These are phyloP conservation scores for Forpus xanthops DNA, from an alignment of 2,797 vertebrate species.

Conservation along the genomic window DNA sequence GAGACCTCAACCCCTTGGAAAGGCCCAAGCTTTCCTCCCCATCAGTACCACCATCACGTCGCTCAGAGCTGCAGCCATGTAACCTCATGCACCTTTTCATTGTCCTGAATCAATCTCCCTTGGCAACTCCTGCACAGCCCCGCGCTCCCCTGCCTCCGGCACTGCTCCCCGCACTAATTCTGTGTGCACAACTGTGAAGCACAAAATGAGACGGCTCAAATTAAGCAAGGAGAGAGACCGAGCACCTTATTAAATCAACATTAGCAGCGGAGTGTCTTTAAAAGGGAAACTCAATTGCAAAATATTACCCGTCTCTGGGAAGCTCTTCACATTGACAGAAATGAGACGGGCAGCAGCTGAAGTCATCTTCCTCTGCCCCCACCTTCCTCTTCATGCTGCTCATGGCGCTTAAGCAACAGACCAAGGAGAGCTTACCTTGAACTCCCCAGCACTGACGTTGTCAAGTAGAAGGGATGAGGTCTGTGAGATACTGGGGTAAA, in stretches of 20 bases:
- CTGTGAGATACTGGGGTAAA: background rate
- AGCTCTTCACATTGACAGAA: slow-evolving; percentile 29
- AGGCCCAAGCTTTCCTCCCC: slow-evolving; percentile 1
- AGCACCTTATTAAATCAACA: slow-evolving; percentile 79
- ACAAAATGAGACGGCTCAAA: slow-evolving; percentile 79
- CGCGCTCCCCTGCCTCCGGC: slow-evolving; percentile 16
- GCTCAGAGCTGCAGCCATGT: background rate
- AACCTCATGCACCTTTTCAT: slow-evolving; percentile 54
- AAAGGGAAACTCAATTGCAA: slow-evolving; percentile 61
- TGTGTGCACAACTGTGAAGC: slow-evolving; percentile 75
- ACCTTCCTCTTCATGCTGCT: background rate
- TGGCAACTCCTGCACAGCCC: slow-evolving; percentile 50
- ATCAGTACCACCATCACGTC: slow-evolving; percentile 24
- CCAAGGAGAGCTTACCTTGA: background rate
- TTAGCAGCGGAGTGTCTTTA: slow-evolving; percentile 70
- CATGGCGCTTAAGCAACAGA: background rate
- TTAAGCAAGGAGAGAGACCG: slow-evolving; percentile 64
- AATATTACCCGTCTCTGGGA: slow-evolving; percentile 62
- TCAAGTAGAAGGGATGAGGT: background rate
- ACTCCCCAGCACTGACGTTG: background rate
- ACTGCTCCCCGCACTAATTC: slow-evolving; percentile 68
- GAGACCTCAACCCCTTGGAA: slow-evolving; percentile 9
- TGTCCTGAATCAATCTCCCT: slow-evolving; percentile 60
- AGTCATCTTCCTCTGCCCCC: background rate
- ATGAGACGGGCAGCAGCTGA: background rate